Percentiles rank a stretch among this genome's conserved stretches.
phyloP scores from a whole-genome alignment of 2,113 vertebrate genomes.

The Zosterops japonicus region DNA sequence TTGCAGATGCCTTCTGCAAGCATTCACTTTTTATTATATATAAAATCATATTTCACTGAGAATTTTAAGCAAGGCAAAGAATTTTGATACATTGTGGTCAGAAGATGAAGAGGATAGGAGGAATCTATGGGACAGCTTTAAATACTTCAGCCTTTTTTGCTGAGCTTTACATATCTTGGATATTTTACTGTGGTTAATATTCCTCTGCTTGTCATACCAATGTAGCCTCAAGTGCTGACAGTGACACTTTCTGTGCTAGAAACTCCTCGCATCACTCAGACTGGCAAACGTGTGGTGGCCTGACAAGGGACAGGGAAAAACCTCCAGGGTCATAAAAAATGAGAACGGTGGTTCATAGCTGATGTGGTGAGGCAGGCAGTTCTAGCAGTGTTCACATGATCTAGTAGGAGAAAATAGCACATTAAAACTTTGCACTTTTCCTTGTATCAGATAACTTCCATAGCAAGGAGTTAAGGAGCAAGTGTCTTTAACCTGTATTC shows the following conservation, averaged over 20 bases:
- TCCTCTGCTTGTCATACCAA: neutral
- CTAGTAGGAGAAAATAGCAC: neutral
- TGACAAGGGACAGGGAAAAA: neutral
- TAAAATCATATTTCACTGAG: neutral
- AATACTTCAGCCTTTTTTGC: neutral
- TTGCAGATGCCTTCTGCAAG: neutral
- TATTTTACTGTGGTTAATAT: neutral
- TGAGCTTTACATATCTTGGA: neutral
- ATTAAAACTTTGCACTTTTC: neutral
- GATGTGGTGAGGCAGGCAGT: neutral
- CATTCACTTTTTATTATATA: neutral
- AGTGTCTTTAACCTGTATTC: neutral
- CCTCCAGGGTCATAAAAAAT: neutral
- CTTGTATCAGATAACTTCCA: neutral
- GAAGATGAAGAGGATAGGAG: neutral
- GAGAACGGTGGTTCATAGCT: neutral
- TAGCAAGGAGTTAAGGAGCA: fast-evolving
- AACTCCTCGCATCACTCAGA: neutral
- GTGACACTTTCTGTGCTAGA: neutral
- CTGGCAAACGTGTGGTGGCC: neutral
- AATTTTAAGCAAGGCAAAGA: neutral
- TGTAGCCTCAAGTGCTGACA: neutral
- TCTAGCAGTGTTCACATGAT: neutral
- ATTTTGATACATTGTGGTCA: neutral
- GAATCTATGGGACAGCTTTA: neutral